phyloP scores from a whole-genome alignment of 1,140 invertebrate genomes.

The Drosophila nikananu region DNA sequence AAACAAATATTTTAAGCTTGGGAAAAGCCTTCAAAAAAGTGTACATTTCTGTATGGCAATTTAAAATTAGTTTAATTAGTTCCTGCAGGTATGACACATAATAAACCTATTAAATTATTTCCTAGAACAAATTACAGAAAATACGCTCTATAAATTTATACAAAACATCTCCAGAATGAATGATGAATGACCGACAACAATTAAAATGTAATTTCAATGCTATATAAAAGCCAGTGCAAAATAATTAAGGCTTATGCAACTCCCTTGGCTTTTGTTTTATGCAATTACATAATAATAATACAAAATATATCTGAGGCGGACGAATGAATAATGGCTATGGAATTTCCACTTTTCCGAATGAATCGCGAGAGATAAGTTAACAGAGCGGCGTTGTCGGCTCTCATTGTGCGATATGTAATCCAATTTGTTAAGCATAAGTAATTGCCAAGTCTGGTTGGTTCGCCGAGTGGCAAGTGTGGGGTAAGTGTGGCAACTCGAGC shows the following conservation, averaged over 20 bases:
- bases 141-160: not conserved
- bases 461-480: no score
- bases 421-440: slow-evolving; percentile 57
- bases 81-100: no score
- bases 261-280: slow-evolving; percentile 1
- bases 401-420: slow-evolving; percentile 40
- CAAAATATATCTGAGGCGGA: not conserved
- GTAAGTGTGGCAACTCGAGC: slow-evolving; percentile 39
- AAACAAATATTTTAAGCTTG: slow-evolving; percentile 8
- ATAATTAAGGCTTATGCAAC: slow-evolving; percentile 2
- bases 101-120: no score
- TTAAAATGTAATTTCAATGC: not conserved
- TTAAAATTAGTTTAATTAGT: no score
- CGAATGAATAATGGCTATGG: slow-evolving; percentile 15
- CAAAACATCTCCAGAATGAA: not conserved
- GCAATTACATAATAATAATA: slow-evolving; percentile 13
- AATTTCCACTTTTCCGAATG: slow-evolving; percentile 42
- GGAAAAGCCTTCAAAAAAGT: not conserved
- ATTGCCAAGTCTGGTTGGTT: slow-evolving; percentile 33
- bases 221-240: not conserved
- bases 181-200: not conserved
- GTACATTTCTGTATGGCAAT: not conserved
- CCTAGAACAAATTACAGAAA: no score
- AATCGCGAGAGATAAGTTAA: slow-evolving; percentile 30
- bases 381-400: slow-evolving; percentile 14